Base-by-base conservation (phyloP, 2,113 vertebrate species). In the Corvus moneduloides region DNA sequence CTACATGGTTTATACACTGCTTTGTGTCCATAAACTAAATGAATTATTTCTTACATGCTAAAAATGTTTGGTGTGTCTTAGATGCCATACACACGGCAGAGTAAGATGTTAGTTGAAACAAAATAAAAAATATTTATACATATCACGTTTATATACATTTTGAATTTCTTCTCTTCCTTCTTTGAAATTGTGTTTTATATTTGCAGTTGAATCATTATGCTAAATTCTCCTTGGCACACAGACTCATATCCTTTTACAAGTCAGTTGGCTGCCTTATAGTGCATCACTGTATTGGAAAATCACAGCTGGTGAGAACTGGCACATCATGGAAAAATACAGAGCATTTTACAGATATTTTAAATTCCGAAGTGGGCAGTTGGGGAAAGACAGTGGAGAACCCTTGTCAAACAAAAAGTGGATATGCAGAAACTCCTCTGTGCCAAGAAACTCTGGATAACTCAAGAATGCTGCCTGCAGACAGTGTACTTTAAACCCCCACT, bases 221-320 rank as follows among this genome's bases (percentile, higher is more conserved):
- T 81, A 86, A 86, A 86, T 61, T 88, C 72, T 94, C 56, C 69
- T 67, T 94, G 93, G 93, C 83, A 81, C 64, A 67, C 21, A 72
- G 93, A 74, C 46, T 73, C 22, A 3, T 39, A 52, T 88, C 59
- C 84, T 86, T 59, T 88, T 86, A 86, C 72, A 95, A 96, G 82
- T 84, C 82, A 67, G n/a, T 89, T 93, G 88, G 79, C 83, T 93
- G 92, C 92, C 59, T 88, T 82, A 49, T 46, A 80, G 43, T 22
- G 75, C 61, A 74, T 92, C 48, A 55, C 83, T 84, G 46, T 67
- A 59, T 88, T 92, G 92, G 79, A 92, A 90, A 95, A 86, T 67
- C 87, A 88, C 89, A 94, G 89, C 91, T 95, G 84, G 66, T 73
- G 49, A 67, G 78, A 95, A 71, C 59, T 88, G 68, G 52, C 82